Conservation (phyloP, 1,140 invertebrate species). For the Nephila pilipes region DNA sequence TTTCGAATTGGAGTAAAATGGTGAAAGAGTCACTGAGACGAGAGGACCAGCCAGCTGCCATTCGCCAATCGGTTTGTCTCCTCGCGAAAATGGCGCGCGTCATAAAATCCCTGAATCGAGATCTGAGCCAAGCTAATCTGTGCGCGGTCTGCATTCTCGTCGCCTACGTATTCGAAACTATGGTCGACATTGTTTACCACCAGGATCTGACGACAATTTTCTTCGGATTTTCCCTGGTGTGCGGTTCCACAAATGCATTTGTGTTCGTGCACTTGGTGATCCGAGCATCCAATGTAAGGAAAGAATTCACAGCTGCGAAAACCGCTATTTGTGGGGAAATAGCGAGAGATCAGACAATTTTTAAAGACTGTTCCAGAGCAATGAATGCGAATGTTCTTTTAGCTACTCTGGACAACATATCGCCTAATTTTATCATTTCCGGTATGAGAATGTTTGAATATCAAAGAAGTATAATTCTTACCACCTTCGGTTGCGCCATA, state of each 20-base stretch:
- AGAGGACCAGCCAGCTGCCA: no score
- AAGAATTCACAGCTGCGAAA: neutral
- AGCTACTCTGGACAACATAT: neutral
- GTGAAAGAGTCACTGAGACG: neutral
- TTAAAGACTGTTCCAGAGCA: neutral
- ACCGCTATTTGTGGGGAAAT: neutral
- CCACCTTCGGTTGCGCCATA: constrained; percentile 12
- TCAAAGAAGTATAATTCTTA: constrained; percentile 19
- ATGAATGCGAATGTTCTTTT: neutral
- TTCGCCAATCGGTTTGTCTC: neutral
- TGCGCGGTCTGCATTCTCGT: neutral
- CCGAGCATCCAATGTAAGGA: neutral
- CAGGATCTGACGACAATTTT: neutral
- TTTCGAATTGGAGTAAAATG: neutral
- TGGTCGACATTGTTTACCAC: neutral
- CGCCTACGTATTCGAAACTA: neutral
- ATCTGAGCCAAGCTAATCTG: neutral
- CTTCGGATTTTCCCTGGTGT: neutral
- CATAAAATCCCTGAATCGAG: neutral
- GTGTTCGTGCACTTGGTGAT: neutral
- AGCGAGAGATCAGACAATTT: neutral
- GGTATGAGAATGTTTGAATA: constrained; percentile 18
- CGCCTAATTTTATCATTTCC: neutral
- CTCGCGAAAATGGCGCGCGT: neutral
- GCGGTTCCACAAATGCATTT: neutral